Conservation (phyloP, 2,797 vertebrate species). For the Chiroxiphia lanceolata region DNA sequence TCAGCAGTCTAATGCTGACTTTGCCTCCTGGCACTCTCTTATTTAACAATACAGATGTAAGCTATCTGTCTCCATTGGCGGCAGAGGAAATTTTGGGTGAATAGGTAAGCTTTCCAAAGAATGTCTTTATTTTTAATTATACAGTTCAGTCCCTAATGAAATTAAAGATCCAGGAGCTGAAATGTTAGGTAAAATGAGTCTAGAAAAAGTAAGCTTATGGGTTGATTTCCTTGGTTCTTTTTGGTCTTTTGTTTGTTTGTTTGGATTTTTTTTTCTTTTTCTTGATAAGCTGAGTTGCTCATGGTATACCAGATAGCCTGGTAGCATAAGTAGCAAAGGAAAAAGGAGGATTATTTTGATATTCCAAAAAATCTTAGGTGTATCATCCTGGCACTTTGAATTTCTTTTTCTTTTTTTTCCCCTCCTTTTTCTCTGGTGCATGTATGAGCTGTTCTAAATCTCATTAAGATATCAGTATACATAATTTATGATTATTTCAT, state of each 20-base stretch:
- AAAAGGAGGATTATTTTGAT: neutral
- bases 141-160: neutral
- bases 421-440: neutral
- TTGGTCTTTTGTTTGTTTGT: fast-evolving
- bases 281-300: neutral
- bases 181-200: neutral
- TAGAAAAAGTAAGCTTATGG: neutral
- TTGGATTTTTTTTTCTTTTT: neutral
- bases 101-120: neutral
- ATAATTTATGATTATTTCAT: neutral
- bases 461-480: neutral
- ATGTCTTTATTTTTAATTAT: neutral
- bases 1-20: neutral
- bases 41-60: neutral
- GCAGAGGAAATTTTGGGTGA: neutral
- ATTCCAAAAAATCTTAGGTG: neutral
- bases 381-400: neutral
- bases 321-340: neutral
- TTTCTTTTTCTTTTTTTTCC: neutral
- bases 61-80: neutral
- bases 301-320: neutral
- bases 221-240: neutral
- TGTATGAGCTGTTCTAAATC: neutral
- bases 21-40: neutral
- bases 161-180: neutral